Evolutionary conservation across 2,888 invertebrate genomes (phyloP), one percentile per base, ranked within the genome.

Genomic region (Diarsia rubi): DNA sequence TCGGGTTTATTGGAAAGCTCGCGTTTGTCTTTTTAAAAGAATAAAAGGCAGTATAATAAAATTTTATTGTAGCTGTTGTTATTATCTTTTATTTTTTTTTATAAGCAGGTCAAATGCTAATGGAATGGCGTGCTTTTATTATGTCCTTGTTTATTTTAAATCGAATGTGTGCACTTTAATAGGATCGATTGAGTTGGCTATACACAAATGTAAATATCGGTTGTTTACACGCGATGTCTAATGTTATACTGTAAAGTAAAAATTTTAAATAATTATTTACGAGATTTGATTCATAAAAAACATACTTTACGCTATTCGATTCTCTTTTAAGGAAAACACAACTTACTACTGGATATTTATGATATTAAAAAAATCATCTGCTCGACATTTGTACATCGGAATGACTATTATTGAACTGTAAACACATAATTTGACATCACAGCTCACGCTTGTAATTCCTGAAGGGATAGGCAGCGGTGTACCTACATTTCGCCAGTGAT

Each of bases 101-200:
- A n/a, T 54, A 79, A 31, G 24, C 57, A 79, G 79, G 63, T 72
- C 64, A 57, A 57, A 77, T 64, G 57, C n/a, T 57, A 44, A 69
- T 79, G 14, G 5, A 60, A 0, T 45, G 4, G 21, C 49, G 37
- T 57, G 44, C 65, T 72, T 72, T 62, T 65, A 44, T 42, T 42
- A 79, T n/a, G 57, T 64, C 42, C 52, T 76, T 65, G 59, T 60
- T 60, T 80, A 27, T 65, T 63, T 54, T 44, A 24, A 44, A 67
- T 16, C 14, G n/a, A 42, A 24, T 47, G 14, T 57, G 12, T 54
- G 52, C 52, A 19, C 21, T 42, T 60, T 66, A 45, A 9, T 47
- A 62, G 19, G 66, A 62, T 31, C 16, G n/a, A 60, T 73, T 27
- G 27, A 59, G n/a, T 37, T 60, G 49, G 44, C 21, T 2, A 47